phyloP scores from a whole-genome alignment of 2,113 vertebrate species.

The Python bivittatus region DNA sequence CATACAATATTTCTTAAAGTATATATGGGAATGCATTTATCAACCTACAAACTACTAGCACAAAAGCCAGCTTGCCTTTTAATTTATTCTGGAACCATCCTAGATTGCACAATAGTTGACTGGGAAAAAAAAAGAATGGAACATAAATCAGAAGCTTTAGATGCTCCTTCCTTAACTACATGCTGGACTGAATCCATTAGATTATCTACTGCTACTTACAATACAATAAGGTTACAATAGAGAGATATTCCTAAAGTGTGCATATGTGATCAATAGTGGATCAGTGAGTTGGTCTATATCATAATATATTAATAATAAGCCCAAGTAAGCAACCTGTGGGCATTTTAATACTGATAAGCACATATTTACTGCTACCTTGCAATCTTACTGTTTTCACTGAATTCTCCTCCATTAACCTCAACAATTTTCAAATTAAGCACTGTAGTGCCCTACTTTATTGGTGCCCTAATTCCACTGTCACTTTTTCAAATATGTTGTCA shows the following conservation, averaged over 20 bases:
- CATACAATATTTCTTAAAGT: background rate
- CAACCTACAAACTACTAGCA: background rate
- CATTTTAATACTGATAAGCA: background rate
- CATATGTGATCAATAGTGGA: too few relatives aligned
- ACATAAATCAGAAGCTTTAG: background rate
- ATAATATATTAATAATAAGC: background rate
- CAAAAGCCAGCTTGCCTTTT: background rate
- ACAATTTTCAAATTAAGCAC: background rate
- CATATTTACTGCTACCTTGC: background rate
- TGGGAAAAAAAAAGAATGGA: background rate
- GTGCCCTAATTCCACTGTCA: background rate
- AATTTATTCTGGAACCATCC: background rate
- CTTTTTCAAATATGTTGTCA: background rate
- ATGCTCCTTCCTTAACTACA: background rate
- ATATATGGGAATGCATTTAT: background rate
- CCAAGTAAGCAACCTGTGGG: background rate
- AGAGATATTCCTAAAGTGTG: background rate
- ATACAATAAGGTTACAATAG: background rate
- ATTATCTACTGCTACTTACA: background rate
- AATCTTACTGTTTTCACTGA: background rate
- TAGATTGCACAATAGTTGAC: background rate
- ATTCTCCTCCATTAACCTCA: background rate
- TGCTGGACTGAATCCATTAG: background rate
- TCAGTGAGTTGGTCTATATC: background rate
- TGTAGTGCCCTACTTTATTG: background rate